Percentiles rank a stretch among this genome's conserved stretches.
phyloP scores from a whole-genome alignment of 2,888 invertebrate genomes.

The Muscina levida region DNA sequence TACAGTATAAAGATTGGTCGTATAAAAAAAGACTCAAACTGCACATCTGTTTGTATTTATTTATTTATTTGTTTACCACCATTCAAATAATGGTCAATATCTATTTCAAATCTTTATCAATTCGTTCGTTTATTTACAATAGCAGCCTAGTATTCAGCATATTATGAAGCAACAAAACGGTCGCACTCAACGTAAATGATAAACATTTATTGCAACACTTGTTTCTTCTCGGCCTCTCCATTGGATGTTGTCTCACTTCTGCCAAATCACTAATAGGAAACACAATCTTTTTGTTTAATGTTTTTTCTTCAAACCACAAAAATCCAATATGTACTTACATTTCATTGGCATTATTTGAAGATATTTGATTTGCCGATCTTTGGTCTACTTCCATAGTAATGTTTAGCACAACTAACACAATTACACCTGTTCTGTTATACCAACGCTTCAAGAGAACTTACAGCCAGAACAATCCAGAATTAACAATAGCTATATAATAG shows the following conservation, averaged over 20 bases:
- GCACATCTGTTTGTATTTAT: no score
- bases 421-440: no score
- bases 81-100: no score
- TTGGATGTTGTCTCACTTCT: background rate
- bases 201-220: slow-evolving; percentile 27
- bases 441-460: no score
- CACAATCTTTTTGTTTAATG: background rate
- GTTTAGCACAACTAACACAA: background rate
- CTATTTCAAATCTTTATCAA: no score
- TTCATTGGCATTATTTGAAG: slow-evolving; percentile 18
- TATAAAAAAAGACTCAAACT: no score
- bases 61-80: no score
- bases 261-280: slow-evolving; percentile 11
- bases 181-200: background rate
- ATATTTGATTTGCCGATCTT: slow-evolving; percentile 49
- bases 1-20: no score
- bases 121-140: slow-evolving; percentile 34
- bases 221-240: background rate
- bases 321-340: slow-evolving; percentile 27
- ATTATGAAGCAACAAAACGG: slow-evolving; percentile 47
- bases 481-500: slow-evolving; percentile 9
- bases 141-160: slow-evolving; percentile 54
- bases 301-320: background rate
- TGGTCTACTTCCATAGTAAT: slow-evolving; percentile 51
- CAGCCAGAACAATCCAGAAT: background rate